These are phyloP conservation scores for Acrossocheilus fasciatus DNA, from an alignment of 2,797 vertebrate genomes.

Conservation along the genomic window DNA sequence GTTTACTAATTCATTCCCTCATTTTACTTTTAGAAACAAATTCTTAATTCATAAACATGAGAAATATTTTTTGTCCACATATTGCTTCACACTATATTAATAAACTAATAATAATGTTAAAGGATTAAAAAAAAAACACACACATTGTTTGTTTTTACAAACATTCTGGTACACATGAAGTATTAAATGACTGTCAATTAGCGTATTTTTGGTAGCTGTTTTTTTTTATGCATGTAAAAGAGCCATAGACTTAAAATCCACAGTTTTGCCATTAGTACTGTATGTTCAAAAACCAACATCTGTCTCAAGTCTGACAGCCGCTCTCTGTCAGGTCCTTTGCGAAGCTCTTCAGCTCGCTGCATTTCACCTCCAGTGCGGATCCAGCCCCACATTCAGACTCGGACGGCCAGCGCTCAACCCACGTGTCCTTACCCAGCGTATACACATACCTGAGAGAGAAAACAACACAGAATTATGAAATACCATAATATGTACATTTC, in stretches of 20 bases:
- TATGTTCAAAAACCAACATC: too few relatives aligned
- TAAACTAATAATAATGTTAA: too few relatives aligned
- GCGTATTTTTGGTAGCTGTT: too few relatives aligned
- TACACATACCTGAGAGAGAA: slow-evolving; percentile 69
- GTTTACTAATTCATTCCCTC: too few relatives aligned
- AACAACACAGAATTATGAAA: background rate
- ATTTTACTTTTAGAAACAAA: too few relatives aligned
- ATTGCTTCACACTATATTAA: too few relatives aligned
- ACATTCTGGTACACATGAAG: background rate
- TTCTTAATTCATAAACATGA: too few relatives aligned
- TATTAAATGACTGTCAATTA: background rate
- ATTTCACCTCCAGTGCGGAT: slow-evolving; percentile 58
- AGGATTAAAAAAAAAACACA: too few relatives aligned
- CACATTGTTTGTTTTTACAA: background rate
- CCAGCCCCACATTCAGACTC: slow-evolving; percentile 66
- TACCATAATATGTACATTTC: background rate
- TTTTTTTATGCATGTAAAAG: too few relatives aligned
- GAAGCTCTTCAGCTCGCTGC: slow-evolving; percentile 60
- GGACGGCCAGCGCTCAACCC: slow-evolving; percentile 78
- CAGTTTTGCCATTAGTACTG: too few relatives aligned
- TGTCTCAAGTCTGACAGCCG: slow-evolving; percentile 64
- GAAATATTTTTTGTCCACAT: too few relatives aligned
- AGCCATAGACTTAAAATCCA: too few relatives aligned
- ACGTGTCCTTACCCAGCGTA: slow-evolving; percentile 75
- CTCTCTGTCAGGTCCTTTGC: slow-evolving; percentile 54